Conservation (phyloP, 2,888 invertebrate species). For the Crematogaster levior region DNA sequence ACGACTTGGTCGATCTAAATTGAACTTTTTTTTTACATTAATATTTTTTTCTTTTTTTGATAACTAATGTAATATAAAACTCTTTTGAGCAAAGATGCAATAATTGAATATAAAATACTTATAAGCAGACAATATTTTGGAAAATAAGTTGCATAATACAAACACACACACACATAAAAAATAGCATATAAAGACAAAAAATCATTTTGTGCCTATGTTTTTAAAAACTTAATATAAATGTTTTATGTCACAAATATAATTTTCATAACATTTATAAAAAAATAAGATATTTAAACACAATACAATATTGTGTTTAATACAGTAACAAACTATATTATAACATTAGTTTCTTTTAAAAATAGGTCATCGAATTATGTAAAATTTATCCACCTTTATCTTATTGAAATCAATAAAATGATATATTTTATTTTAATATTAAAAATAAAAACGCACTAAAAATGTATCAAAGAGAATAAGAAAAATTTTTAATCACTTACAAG, state of each 20-base stretch:
- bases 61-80: background rate
- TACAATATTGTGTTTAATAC: no score
- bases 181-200: background rate
- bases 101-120: background rate
- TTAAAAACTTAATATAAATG: background rate
- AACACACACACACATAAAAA: no score
- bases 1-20: background rate
- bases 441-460: background rate
- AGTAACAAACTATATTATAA: no score
- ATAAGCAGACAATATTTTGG: background rate
- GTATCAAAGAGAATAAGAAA: background rate
- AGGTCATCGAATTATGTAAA: background rate
- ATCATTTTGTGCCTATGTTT: background rate
- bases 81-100: background rate
- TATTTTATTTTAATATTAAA: background rate
- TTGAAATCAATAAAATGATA: background rate
- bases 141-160: background rate
- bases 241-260: no score
- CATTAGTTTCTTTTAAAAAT: background rate
- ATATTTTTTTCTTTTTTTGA: background rate
- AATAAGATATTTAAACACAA: no score
- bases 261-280: background rate
- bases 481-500: background rate
- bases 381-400: background rate
- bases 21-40: background rate